A percentile compares a stretch with the other conserved stretches of the same genome.
Evolutionary conservation across 1,140 invertebrate species (phyloP).

Genomic region (Drosophila melanogaster): Release_6_plus_ISO1_MT NC_004354.4:9589501-9590000

Average conservation of each 20-base stretch:
- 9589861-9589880: conserved; percentile 7
- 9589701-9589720: conserved; percentile 10
- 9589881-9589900: background rate
- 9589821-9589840: conserved; percentile 10
- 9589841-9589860: no score
- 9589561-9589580: conserved; percentile 29
- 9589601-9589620: conserved; percentile 40
- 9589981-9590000: conserved; percentile 5
- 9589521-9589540: conserved; percentile 21
- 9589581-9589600: conserved; percentile 39
- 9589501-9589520: conserved; percentile 29
- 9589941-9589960: conserved; percentile 22
- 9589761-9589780: conserved; percentile 35
- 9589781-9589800: conserved; percentile 21
- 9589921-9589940: conserved; percentile 39
- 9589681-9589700: conserved; percentile 13
- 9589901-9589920: conserved; percentile 31
- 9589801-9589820: conserved; percentile 14
- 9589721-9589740: conserved; percentile 38
- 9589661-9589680: conserved; percentile 12
- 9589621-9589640: conserved; percentile 16
- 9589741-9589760: conserved; percentile 38
- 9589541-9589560: conserved; percentile 74
- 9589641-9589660: conserved; percentile 38
- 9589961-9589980: conserved; percentile 37